phyloP scores from a whole-genome alignment of 2,113 vertebrate species.

The Danio rerio region GRCz12tu NC_133183.1:7857501-7858000 shows the following conservation, averaged over 20 bases:
- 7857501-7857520: not conserved
- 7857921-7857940: too few species aligned
- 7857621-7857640: not conserved
- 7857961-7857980: too few species aligned
- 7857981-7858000: too few species aligned
- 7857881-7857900: too few species aligned
- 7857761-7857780: not conserved
- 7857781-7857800: not conserved
- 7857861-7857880: too few species aligned
- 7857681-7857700: not conserved
- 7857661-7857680: not conserved
- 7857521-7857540: not conserved
- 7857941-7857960: too few species aligned
- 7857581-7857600: not conserved
- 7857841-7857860: not conserved
- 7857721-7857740: not conserved
- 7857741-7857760: not conserved
- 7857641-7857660: conserved; percentile 1
- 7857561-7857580: not conserved
- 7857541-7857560: not conserved
- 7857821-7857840: too few species aligned
- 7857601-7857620: not conserved
- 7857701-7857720: too few species aligned
- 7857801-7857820: not conserved
- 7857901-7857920: too few species aligned